Evolutionary conservation across 2,888 invertebrate species (phyloP), one percentile per base, ranked within the genome.

Genomic region (Megastigmus dorsalis): DNA sequence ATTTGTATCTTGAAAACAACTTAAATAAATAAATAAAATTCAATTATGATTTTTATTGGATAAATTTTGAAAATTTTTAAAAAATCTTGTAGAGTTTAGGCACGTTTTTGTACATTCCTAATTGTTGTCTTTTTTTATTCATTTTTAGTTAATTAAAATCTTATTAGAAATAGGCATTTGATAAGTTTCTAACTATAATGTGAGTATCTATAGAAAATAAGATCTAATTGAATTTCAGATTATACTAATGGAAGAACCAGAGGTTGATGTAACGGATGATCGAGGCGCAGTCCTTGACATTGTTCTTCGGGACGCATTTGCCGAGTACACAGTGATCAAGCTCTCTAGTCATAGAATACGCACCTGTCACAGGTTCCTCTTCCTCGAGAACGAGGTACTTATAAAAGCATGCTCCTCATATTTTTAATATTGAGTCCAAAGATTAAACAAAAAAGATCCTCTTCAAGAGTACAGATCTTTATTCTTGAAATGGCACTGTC

Each of bases 301-400:
- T 9, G 78, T 82, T 15, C 66, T 82, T 18, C 76, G 78, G 66
- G 79, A 80, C 45, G 75, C 76, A n/a, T 82, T 82, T 63, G 70
- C 72, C 10, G 79, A 81, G 26, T 79, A 81, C 63, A 82, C 82
- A 6, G 63, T 82, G 15, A 80, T 82, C 50, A 80, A 78, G 30
- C 77, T 82, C 33, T 80, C 81, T 75, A 82, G 77, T 67, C 72
- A 68, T 45, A 72, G 28, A 36, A 57, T 68, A 13, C 63, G 57
- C 28, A 50, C 73, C n/a, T 76, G 69, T 45, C 45, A 41, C 6
- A 73, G 60, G 41, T 62, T 15, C 18, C 13, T 76, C 1, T 23
- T 20, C 1, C 69, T 75, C 20, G 75, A 75, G 28, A 62, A 57
- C 15, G 75, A 75, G 30, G 74, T 74, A 73, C 10, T 9, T 41